Evolutionary conservation across 2,113 vertebrate genomes (phyloP), one percentile per base, ranked within the genome.

Genomic region (Emberiza fucata): DNA sequence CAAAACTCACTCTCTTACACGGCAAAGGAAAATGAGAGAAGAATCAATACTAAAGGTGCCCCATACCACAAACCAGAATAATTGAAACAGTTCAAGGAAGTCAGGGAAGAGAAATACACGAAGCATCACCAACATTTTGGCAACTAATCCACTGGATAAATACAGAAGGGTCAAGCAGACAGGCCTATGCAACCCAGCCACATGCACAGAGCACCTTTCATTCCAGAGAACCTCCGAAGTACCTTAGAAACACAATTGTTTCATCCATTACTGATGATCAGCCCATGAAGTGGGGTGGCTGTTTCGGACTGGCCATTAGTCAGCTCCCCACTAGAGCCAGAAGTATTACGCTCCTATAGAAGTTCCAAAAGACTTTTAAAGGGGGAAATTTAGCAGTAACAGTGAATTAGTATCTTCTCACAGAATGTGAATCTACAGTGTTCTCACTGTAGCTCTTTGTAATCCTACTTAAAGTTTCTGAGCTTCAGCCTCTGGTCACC

Each of bases 191-290:
- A 72, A 89, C 65, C 59, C 80, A 68, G 63, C 77, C 37, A 90
- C 86, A 81, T 65, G 77, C 64, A 90, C 14, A 59, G 23, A 70
- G 66, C 56, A 91, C 78, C 77, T 81, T 92, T 89, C 65, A 81
- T 76, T 84, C 39, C 91, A 79, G 65, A 94, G 39, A 88, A 76
- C 57, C 71, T 92, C 92, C 21, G 6, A 77, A 90, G 53, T 59
- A 87, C 78, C 94, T 95, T 78, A 81, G 63, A 82, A 81, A 96
- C n/a, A 54, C 28, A 83, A 91, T 3, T n/a, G 37, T 70, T 68
- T 80, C 64, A 79, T 60, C 78, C 59, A 29, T 33, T 86, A 80
- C 75, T 92, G 90, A 47, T 2, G 23, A 39, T 60, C 71, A 91
- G 75, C 45, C 92, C 59, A 60, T 24, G 54, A 85, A 78, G 56